Evolutionary conservation across 2,113 vertebrate species (phyloP).

Genomic region (Heliornis fulica): DNA sequence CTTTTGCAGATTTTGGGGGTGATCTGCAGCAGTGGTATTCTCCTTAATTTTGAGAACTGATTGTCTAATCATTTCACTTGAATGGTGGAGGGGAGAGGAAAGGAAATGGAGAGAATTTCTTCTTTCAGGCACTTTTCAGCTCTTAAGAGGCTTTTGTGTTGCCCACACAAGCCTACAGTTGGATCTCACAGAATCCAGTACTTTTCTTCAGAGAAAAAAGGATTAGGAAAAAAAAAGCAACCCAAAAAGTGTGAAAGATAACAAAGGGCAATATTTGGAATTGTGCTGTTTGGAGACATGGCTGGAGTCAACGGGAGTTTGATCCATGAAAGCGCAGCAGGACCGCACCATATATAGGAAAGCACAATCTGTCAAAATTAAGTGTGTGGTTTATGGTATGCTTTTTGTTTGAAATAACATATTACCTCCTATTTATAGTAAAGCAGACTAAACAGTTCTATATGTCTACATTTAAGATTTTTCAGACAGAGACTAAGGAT

Average conservation of each 20-base stretch:
- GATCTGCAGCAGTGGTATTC: neutral
- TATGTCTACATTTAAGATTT: constrained; percentile 51
- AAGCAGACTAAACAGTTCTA: constrained; percentile 66
- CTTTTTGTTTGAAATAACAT: constrained; percentile 56
- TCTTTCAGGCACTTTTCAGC: neutral
- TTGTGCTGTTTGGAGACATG: neutral
- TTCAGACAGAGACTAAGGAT: constrained; percentile 38
- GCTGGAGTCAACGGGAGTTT: constrained; percentile 33
- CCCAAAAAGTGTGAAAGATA: neutral
- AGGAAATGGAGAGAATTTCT: neutral
- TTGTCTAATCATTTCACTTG: neutral
- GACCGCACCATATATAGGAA: constrained; percentile 25
- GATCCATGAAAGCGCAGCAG: neutral
- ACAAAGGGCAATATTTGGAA: constrained; percentile 6
- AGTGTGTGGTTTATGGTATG: constrained; percentile 32
- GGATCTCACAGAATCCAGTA: neutral
- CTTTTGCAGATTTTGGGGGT: neutral
- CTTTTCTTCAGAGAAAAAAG: neutral
- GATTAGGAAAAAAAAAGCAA: neutral
- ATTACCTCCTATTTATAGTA: constrained; percentile 47
- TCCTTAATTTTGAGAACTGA: neutral
- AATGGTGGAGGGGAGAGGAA: neutral
- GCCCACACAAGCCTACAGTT: neutral
- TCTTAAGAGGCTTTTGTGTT: constrained; percentile 12
- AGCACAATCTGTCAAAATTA: constrained; percentile 54